Evolutionary conservation across 2,113 vertebrate genomes (phyloP).

Genomic region (Alectura lathami): DNA sequence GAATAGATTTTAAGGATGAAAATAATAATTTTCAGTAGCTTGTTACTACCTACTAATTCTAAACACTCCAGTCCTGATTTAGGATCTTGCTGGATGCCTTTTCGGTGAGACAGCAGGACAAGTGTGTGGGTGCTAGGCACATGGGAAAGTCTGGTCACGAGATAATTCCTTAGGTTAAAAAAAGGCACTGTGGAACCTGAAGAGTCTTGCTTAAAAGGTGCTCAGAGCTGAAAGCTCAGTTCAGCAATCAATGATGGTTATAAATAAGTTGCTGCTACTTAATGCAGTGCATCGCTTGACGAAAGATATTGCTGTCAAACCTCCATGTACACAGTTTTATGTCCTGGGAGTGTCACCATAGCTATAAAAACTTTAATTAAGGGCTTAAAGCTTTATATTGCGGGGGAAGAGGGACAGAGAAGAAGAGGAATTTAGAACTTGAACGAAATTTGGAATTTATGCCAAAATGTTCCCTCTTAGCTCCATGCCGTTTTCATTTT

Average conservation of each 20-base stretch:
- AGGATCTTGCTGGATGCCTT: neutral
- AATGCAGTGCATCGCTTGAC: neutral
- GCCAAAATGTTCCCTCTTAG: neutral
- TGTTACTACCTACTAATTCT: conserved; percentile 28
- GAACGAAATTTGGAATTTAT: neutral
- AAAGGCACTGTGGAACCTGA: neutral
- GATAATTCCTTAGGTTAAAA: neutral
- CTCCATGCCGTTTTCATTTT: neutral
- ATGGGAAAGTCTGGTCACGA: neutral
- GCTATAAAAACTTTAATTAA: neutral
- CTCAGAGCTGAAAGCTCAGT: neutral
- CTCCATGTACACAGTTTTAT: neutral
- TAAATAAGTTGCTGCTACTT: neutral
- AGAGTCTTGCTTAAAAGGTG: neutral
- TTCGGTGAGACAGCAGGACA: neutral
- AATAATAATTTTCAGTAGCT: conserved; percentile 40
- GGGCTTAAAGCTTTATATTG: neutral
- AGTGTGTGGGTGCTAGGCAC: neutral
- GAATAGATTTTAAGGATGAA: conserved; percentile 48
- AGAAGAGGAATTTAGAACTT: neutral
- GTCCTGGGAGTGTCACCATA: neutral
- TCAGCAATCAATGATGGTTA: neutral
- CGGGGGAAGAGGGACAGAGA: neutral
- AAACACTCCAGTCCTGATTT: conserved; percentile 4
- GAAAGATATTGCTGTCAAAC: neutral